Evolutionary conservation across 1,140 invertebrate genomes (phyloP).

Genomic region (Elymnias hypermnestra): DNA sequence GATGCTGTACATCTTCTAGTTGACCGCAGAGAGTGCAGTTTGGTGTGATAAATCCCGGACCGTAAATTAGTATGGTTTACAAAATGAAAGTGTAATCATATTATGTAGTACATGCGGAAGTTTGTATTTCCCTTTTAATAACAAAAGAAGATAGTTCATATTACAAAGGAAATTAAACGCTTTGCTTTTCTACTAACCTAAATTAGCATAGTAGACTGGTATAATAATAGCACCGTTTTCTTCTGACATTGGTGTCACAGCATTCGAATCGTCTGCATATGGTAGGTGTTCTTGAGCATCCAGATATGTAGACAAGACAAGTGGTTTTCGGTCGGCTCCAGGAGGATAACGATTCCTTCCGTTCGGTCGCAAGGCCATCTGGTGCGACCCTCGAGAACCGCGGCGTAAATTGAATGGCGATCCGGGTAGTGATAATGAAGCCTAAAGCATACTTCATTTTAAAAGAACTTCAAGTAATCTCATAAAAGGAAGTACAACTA

Average conservation of each 20-base stretch:
- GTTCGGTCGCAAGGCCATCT: constrained; percentile 89
- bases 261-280: constrained; percentile 97
- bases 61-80: too few relatives aligned
- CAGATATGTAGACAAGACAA: constrained; percentile 95
- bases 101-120: too few relatives aligned
- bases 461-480: constrained; percentile 11
- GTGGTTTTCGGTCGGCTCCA: constrained; percentile 92
- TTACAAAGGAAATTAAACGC: too few relatives aligned
- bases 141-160: too few relatives aligned
- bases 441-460: constrained; percentile 77
- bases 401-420: constrained; percentile 95
- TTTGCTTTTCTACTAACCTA: constrained; percentile 79
- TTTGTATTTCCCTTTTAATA: too few relatives aligned
- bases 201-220: constrained; percentile 89
- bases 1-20: too few relatives aligned
- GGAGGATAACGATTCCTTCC: constrained; percentile 81
- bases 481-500: neutral
- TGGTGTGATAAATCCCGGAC: too few relatives aligned
- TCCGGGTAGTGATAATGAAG: constrained; percentile 96
- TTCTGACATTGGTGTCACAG: constrained; percentile 98
- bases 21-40: too few relatives aligned
- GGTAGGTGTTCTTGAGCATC: constrained; percentile 97
- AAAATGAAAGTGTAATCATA: too few relatives aligned
- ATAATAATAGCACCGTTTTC: constrained; percentile 96
- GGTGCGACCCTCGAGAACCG: constrained; percentile 92